A percentile compares a stretch with the other conserved stretches of the same genome.
phyloP scores from a whole-genome alignment of 2,113 vertebrate genomes.

The Halcyon malimbica region DNA sequence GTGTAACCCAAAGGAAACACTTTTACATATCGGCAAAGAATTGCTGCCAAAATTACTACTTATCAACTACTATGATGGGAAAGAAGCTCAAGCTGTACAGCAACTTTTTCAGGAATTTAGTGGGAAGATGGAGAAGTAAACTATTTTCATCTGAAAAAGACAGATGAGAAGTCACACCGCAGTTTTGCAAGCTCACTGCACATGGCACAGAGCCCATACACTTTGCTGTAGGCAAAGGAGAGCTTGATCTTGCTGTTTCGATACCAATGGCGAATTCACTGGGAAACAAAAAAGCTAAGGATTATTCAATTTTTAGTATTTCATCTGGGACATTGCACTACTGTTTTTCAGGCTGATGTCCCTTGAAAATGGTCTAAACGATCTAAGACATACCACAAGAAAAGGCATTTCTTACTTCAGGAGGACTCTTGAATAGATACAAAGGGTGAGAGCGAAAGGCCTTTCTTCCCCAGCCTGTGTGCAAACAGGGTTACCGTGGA shows the following conservation, averaged over 20 bases:
- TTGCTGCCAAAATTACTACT: background rate
- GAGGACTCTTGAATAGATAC: background rate
- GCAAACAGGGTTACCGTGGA: background rate
- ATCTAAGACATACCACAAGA: background rate
- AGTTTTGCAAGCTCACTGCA: background rate
- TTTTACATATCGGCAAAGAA: background rate
- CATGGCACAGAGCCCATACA: background rate
- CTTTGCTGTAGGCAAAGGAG: background rate
- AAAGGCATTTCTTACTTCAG: background rate
- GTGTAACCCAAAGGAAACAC: background rate
- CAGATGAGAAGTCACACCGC: background rate
- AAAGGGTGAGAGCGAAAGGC: background rate
- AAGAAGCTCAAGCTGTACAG: slow-evolving; percentile 1
- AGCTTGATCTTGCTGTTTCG: background rate
- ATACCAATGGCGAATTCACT: background rate
- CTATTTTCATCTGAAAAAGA: background rate
- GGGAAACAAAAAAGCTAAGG: background rate
- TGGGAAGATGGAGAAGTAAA: background rate
- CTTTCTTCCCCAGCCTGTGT: background rate
- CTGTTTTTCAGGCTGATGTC: background rate
- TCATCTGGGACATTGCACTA: background rate
- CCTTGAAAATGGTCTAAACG: background rate
- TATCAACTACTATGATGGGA: background rate
- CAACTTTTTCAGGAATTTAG: background rate
- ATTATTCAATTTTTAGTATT: background rate